These are phyloP conservation scores for Pandemis heparana DNA, from an alignment of 2,888 invertebrate genomes.

Conservation along the genomic window DNA sequence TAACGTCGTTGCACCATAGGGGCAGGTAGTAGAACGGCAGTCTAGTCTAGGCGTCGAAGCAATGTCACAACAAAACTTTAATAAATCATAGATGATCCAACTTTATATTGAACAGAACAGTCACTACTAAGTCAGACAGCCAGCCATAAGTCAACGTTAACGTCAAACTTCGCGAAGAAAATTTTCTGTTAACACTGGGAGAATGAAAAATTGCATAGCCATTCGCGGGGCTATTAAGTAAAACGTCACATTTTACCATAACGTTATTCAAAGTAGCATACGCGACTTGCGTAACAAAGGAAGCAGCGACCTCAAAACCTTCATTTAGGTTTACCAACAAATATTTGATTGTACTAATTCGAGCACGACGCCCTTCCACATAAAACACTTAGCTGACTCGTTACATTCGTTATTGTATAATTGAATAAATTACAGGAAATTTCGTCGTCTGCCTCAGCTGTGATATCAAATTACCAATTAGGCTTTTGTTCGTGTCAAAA, in stretches of 20 bases:
- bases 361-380: slow-evolving; percentile 27
- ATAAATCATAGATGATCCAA: not conserved
- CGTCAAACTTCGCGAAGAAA: not conserved
- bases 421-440: slow-evolving; percentile 34
- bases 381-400: slow-evolving; percentile 39
- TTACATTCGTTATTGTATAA: slow-evolving; percentile 34
- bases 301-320: slow-evolving; percentile 36
- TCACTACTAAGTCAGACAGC: not conserved
- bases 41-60: not conserved
- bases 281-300: slow-evolving; percentile 34
- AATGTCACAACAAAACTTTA: not conserved
- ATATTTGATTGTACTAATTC: slow-evolving; percentile 39
- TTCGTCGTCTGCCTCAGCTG: slow-evolving; percentile 20
- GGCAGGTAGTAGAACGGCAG: not conserved
- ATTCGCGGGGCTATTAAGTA: slow-evolving; percentile 30
- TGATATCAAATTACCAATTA: slow-evolving; percentile 45
- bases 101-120: not conserved
- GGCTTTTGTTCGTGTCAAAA: slow-evolving; percentile 55
- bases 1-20: slow-evolving; percentile 7
- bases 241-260: slow-evolving; percentile 37
- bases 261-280: slow-evolving; percentile 33
- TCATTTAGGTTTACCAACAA: slow-evolving; percentile 31
- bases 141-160: not conserved
- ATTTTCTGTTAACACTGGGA: not conserved
- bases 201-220: slow-evolving; percentile 25